Evolutionary conservation across 2,113 vertebrate species (phyloP), one percentile per base, ranked within the genome.

Genomic region (Caranx melampygus): DNA sequence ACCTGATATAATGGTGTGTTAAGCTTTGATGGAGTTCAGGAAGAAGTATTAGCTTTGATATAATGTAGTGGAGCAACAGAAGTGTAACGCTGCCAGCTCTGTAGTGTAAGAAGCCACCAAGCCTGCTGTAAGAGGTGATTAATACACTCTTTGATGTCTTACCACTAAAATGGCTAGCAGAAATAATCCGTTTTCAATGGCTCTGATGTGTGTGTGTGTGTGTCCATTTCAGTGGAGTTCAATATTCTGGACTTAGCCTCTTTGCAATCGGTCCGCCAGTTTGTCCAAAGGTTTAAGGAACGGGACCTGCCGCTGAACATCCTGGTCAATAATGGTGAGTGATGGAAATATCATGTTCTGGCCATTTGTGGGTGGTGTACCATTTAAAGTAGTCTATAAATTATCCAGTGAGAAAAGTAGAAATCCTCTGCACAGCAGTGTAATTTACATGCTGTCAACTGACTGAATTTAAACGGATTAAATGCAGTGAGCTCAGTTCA

Each of bases 311-410:
- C 94, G 0, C 95, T 98, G 2, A 95, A 97, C 72, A 86, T 96
- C 20, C 91, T 99, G 82, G 90, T 98, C 79, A 98, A 98, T 85
- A 98, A 98, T 72, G 97, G 98, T 99, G 89, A 95, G 96, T 94
- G 63, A 59, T 31, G 21, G 6, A 49, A 45, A 73, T 8, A 18
- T 62, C 13, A 18, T 59, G 60, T 47, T 81, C 0, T 40, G 4
- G 6, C 15, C 55, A 40, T 40, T n/a, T 65, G 54, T 44, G 52
- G 26, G 3, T 4, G 15, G 12, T 26, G 8, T 51, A 4, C 49
- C 52, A 8, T 18, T 11, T 35, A 37, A 52, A 67, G 37, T 2
- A 21, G 60, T 54, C 14, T 31, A 11, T 47, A 21, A 54, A 45
- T 37, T 60, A 57, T 35, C 71, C 10, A 64, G 21, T 21, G 47